Conservation (phyloP, 53 echinoderm and acorn worm genomes). For the Crossaster papposus region DNA sequence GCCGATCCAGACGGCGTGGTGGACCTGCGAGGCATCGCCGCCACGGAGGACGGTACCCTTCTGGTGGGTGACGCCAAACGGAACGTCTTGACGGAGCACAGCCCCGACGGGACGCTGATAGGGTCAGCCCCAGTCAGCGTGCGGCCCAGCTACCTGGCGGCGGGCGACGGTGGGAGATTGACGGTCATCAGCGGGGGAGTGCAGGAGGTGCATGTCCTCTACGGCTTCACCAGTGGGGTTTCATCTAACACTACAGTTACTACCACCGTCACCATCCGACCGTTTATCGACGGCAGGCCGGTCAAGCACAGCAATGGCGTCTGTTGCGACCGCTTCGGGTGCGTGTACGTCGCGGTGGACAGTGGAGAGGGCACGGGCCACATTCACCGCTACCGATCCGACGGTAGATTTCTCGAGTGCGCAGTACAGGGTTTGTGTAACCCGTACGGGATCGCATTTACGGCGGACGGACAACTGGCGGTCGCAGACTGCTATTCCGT, state of each 20-base stretch:
- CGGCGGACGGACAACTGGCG: neutral
- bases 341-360: neutral
- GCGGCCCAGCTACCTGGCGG: neutral
- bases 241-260: neutral
- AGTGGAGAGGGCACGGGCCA: neutral
- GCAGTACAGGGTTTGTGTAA: neutral
- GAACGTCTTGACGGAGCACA: neutral
- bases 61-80: neutral
- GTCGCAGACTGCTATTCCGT: neutral
- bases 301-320: neutral
- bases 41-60: neutral
- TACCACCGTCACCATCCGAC: neutral
- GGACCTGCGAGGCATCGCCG: neutral
- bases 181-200: neutral
- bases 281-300: neutral
- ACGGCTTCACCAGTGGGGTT: neutral
- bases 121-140: neutral
- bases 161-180: neutral
- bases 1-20: neutral
- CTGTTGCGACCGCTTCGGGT: neutral
- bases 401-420: neutral
- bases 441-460: slow-evolving; percentile 6
- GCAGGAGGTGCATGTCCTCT: neutral
- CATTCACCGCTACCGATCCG: neutral
- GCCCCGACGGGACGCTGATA: neutral